Conservation (phyloP, 1,140 invertebrate genomes). For the Mizuhopecten yessoensis region DNA sequence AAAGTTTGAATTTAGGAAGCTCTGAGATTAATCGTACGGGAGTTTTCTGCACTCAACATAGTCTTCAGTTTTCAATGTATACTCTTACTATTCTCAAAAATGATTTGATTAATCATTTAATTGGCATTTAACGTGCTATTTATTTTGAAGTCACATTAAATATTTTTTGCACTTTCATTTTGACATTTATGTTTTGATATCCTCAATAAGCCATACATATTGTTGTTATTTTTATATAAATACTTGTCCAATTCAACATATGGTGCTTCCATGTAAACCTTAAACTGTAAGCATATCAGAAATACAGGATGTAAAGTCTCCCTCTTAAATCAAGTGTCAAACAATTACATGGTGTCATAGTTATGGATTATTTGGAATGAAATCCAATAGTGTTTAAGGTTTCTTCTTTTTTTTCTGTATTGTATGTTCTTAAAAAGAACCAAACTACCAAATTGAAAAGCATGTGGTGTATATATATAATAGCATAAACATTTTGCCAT, state of each 20-base stretch:
- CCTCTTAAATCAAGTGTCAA: neutral
- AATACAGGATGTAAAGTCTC: neutral
- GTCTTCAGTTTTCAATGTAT: too few species aligned
- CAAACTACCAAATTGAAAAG: neutral
- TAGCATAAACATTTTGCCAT: too few species aligned
- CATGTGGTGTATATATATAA: neutral
- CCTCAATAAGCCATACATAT: neutral
- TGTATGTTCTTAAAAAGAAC: neutral
- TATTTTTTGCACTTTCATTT: neutral
- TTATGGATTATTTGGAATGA: neutral
- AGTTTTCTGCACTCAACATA: too few species aligned
- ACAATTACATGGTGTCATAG: neutral
- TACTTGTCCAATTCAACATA: conserved; percentile 33
- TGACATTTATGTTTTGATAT: neutral
- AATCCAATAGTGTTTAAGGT: neutral
- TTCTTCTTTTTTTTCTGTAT: neutral
- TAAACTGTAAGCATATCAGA: neutral
- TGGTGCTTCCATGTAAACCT: neutral
- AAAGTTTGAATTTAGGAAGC: too few species aligned
- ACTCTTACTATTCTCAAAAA: too few species aligned
- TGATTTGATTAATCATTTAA: too few species aligned
- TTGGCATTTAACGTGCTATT: too few species aligned
- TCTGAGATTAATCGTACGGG: too few species aligned
- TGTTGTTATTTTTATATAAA: conserved; percentile 30
- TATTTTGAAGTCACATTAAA: too few species aligned